A percentile compares a stretch with the other conserved stretches of the same genome.
Conservation (phyloP, 2,113 vertebrate genomes). For the Lepisosteus oculatus region DNA sequence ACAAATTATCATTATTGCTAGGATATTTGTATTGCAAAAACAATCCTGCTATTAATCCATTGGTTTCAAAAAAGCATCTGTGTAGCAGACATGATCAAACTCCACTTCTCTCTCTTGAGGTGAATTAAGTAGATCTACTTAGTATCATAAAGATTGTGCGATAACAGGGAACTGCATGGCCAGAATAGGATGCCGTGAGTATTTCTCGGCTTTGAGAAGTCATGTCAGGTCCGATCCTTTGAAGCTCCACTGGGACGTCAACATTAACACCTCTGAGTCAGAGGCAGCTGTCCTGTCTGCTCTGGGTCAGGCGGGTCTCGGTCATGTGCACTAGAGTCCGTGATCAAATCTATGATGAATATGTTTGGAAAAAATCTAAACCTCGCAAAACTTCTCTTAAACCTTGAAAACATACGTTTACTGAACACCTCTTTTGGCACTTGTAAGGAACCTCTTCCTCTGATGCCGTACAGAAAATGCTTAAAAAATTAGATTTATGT, state of each 20-base stretch:
- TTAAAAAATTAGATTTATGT: too few relatives aligned
- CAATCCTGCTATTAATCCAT: neutral
- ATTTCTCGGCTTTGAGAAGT: neutral
- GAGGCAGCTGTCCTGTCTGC: neutral
- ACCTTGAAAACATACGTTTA: too few relatives aligned
- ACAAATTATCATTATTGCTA: too few relatives aligned
- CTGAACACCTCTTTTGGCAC: too few relatives aligned
- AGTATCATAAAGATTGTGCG: slow-evolving; percentile 29
- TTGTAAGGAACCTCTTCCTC: too few relatives aligned
- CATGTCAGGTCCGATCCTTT: neutral
- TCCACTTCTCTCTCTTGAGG: neutral
- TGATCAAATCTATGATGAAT: too few relatives aligned
- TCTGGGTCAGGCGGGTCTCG: neutral
- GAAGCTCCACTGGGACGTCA: neutral
- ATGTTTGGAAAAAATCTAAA: too few relatives aligned
- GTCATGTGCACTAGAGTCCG: too few relatives aligned
- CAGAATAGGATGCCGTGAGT: slow-evolving; percentile 26
- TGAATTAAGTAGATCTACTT: slow-evolving; percentile 33
- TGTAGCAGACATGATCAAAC: neutral
- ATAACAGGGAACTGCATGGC: slow-evolving; percentile 25
- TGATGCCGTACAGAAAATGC: too few relatives aligned
- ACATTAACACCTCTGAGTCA: neutral
- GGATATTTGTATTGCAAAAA: neutral
- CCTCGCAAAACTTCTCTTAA: too few relatives aligned
- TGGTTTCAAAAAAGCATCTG: neutral